These are phyloP conservation scores for Scophthalmus maximus DNA, from an alignment of 2,113 vertebrate species.

Conservation along the genomic window DNA sequence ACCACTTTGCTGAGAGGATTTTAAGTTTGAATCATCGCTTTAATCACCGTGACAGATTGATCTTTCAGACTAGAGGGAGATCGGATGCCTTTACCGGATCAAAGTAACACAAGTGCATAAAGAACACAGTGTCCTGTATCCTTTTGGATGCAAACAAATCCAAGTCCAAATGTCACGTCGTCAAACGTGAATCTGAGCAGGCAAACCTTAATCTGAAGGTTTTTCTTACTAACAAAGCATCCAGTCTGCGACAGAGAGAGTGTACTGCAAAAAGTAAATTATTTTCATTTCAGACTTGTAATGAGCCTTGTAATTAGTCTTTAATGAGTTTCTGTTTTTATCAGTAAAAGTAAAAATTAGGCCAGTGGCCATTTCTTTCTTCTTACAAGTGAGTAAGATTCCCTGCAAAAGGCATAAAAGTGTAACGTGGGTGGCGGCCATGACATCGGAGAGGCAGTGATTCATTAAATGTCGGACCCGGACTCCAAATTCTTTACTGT, in stretches of 20 bases:
- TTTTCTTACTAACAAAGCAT: background rate
- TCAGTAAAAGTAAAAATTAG: background rate
- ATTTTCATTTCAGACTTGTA: background rate
- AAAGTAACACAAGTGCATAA: too few species aligned
- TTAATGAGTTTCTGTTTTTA: background rate
- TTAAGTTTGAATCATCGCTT: too few species aligned
- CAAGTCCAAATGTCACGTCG: too few species aligned
- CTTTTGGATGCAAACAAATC: background rate
- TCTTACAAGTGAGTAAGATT: background rate
- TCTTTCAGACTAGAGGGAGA: too few species aligned
- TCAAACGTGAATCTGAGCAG: too few species aligned
- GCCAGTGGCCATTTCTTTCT: background rate
- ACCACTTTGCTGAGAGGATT: too few species aligned
- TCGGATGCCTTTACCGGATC: too few species aligned
- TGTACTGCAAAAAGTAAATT: background rate
- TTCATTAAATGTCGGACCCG: background rate
- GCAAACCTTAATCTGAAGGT: too few species aligned
- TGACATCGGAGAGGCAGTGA: background rate
- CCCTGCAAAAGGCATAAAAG: background rate
- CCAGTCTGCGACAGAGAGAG: background rate
- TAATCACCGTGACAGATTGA: too few species aligned
- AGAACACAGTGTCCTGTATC: background rate
- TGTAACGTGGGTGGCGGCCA: background rate
- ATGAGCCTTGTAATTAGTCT: background rate
- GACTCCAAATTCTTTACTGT: constrained; percentile 5